These are phyloP conservation scores for Oasisia sp. DNA, from an alignment of 2,888 invertebrate species.

Conservation along the genomic window DNA sequence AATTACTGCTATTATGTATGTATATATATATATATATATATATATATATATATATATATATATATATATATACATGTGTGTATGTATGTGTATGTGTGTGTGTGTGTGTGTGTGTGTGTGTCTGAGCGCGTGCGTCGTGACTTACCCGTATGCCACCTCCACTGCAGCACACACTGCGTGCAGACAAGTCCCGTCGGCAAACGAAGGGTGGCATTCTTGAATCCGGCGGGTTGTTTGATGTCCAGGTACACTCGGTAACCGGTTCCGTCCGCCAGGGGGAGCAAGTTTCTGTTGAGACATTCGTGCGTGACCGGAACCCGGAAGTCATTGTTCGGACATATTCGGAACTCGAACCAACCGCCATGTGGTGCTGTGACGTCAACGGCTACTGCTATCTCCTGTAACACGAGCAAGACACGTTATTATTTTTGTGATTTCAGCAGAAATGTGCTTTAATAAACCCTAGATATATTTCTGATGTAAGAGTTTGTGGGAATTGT, in stretches of 20 bases:
- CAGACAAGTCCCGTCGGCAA: conserved; percentile 47
- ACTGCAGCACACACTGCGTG: conserved; percentile 51
- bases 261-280: conserved; percentile 30
- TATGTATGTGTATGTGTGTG: too few species aligned
- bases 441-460: too few species aligned
- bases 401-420: not conserved
- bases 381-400: conserved; percentile 29
- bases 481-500: too few species aligned
- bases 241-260: not conserved
- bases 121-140: not conserved
- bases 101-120: too few species aligned
- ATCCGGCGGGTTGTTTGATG: not conserved
- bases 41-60: too few species aligned
- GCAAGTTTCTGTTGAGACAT: conserved; percentile 33
- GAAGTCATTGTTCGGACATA: conserved; percentile 36
- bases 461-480: too few species aligned
- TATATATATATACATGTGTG: too few species aligned
- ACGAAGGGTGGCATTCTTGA: conserved; percentile 43
- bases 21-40: too few species aligned
- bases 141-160: conserved; percentile 51
- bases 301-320: conserved; percentile 24
- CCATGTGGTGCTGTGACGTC: conserved; percentile 40
- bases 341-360: conserved; percentile 42
- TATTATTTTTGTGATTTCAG: not conserved
- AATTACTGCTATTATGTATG: too few species aligned